These are phyloP conservation scores for Nemotelus pantherinus DNA, from an alignment of 2,888 invertebrate genomes.

Conservation along the genomic window DNA sequence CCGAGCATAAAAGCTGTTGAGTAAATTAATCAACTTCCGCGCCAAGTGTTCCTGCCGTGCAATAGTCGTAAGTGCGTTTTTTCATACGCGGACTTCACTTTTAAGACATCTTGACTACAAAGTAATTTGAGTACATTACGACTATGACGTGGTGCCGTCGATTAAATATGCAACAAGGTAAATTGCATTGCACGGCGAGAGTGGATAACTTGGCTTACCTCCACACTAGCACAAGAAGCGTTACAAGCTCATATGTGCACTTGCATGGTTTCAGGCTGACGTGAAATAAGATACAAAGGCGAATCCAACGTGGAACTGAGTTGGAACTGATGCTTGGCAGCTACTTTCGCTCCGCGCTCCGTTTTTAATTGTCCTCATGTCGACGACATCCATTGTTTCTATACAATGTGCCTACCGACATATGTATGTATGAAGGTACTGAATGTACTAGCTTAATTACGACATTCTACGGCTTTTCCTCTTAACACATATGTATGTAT, in stretches of 20 bases:
- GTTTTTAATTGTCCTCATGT: conserved; percentile 47
- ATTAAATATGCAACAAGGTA: conserved; percentile 44
- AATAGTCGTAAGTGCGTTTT: conserved; percentile 16
- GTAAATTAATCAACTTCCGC: conserved; percentile 28
- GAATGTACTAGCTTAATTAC: conserved; percentile 47
- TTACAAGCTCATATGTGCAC: background rate
- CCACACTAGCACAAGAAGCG: background rate
- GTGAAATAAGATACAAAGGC: conserved; percentile 31
- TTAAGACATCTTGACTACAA: conserved; percentile 26
- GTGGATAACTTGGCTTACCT: background rate
- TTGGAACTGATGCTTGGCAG: background rate
- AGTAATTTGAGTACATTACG: conserved; percentile 29
- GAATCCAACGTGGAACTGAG: conserved; percentile 2
- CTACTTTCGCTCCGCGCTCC: conserved; percentile 5
- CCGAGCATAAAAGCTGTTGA: conserved; percentile 7
- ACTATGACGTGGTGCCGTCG: conserved; percentile 29
- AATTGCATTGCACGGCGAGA: conserved; percentile 16
- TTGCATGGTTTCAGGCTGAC: conserved; percentile 21
- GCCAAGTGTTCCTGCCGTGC: background rate
- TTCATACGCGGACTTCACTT: background rate
- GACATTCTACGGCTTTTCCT: conserved; percentile 30
- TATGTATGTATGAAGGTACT: background rate
- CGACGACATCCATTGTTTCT: conserved; percentile 44
- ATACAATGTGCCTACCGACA: background rate
- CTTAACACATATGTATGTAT: background rate